Conservation (phyloP, 2,888 invertebrate species). For the Taphrorychus bicolor region DNA sequence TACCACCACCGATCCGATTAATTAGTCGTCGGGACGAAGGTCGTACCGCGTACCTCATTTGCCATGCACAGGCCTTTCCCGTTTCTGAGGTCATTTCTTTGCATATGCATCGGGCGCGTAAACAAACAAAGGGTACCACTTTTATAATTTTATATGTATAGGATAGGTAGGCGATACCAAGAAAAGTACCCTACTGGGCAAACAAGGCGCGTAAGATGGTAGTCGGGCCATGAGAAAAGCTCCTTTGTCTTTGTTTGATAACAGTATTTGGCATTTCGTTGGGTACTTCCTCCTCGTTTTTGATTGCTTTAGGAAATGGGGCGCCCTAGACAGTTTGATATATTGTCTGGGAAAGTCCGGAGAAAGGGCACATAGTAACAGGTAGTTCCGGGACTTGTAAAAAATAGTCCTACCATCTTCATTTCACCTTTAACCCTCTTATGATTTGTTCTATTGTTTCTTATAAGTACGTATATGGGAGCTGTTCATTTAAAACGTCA, state of each 20-base stretch:
- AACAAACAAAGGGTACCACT: not conserved
- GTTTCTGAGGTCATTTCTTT: not conserved
- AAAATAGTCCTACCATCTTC: too few relatives aligned
- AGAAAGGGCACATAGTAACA: not conserved
- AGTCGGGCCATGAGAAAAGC: not conserved
- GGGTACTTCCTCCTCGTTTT: not conserved
- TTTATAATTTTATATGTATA: not conserved
- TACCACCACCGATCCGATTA: not conserved
- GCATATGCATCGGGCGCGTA: not conserved
- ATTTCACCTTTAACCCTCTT: too few relatives aligned
- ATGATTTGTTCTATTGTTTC: too few relatives aligned
- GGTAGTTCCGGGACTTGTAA: not conserved
- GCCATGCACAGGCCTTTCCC: slow-evolving; percentile 2
- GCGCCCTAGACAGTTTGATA: not conserved
- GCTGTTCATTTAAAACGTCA: too few relatives aligned
- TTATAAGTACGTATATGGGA: too few relatives aligned
- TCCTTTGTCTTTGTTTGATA: not conserved
- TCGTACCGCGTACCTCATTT: slow-evolving; percentile 1
- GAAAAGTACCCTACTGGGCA: not conserved
- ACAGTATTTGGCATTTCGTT: not conserved
- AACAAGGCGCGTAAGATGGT: not conserved
- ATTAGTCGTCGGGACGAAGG: not conserved
- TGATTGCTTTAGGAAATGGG: not conserved
- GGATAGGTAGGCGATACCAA: not conserved
- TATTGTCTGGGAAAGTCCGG: not conserved